Evolutionary conservation across 2,113 vertebrate genomes (phyloP), one percentile per base, ranked within the genome.

Genomic region (Callipepla californica): DNA sequence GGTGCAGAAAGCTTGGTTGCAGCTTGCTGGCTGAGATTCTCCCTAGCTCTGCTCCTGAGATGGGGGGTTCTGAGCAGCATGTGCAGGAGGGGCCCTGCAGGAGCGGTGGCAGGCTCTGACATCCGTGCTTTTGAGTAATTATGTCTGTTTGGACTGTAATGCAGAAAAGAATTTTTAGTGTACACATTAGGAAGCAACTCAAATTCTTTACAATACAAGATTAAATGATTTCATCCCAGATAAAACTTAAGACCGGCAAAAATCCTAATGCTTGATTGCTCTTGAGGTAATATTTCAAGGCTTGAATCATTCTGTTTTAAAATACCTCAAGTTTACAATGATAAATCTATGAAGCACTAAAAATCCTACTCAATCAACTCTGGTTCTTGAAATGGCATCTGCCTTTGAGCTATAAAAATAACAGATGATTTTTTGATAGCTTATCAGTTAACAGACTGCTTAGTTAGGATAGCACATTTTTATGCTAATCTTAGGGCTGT

Each of bases 361-460:
- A 97, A 97, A 98, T 97, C 96, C 96, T 97, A 94, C 96, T 97
- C 98, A 97, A 97, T 98, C 97, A 97, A 97, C 97, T 97, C 96
- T 96, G 96, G 93, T 97, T 98, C 97, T 97, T 92, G 96, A 97
- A 98, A 98, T 97, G 97, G 97, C 97, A 98, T 98, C 97, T 98
- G 98, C 97, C 97, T 98, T 98, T 96, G 97, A 98, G 98, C 97
- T 98, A 97, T 98, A 98, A 98, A 98, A 98, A 98, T 98, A 98
- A 98, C 98, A 98, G 98, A 98, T 98, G 98, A 98, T 97, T 98
- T 98, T 98, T 98, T 98, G 97, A 98, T 98, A 98, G 97, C 98
- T 98, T 98, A 98, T 98, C 98, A 98, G 97, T 97, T 98, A 98
- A 97, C 98, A 98, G 98, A 98, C 98, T 98, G 97, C 97, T 98